Evolutionary conservation across 2,113 vertebrate genomes (phyloP).

Genomic region (Fukomys damarensis): DNA sequence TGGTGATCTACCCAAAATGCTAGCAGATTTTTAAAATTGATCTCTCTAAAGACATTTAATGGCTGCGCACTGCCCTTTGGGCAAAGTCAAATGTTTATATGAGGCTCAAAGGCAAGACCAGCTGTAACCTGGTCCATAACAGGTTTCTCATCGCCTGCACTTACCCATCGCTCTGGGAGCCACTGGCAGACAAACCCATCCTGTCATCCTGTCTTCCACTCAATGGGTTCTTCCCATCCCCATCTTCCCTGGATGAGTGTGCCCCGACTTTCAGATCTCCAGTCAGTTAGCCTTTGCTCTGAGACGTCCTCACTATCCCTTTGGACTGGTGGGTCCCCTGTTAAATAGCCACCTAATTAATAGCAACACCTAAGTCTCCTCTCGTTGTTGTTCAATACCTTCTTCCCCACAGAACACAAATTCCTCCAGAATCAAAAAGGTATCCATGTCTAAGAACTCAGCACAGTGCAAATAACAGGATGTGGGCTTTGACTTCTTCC

Average conservation of each 20-base stretch:
- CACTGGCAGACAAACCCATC: not conserved
- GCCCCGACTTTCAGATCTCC: not conserved
- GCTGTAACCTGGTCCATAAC: rapidly evolving
- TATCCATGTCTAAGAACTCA: not conserved
- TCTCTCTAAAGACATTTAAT: not conserved
- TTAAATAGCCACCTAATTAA: not conserved
- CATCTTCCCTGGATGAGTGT: not conserved
- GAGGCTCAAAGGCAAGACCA: not conserved
- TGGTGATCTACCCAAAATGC: not conserved
- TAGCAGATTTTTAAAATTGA: not conserved
- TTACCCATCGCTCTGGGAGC: not conserved
- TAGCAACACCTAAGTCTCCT: not conserved
- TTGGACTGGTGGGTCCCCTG: too few relatives aligned
- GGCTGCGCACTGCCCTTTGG: not conserved
- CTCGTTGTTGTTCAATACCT: not conserved
- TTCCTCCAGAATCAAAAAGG: not conserved
- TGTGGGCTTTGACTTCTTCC: not conserved
- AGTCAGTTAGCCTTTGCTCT: not conserved
- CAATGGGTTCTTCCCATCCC: rapidly evolving
- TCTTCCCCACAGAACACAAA: not conserved
- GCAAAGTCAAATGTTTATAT: not conserved
- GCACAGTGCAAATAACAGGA: too few relatives aligned
- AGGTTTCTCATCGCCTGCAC: not conserved
- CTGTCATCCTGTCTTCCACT: not conserved
- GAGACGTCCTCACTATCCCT: not conserved